A percentile compares a stretch with the other conserved stretches of the same genome.
These are phyloP conservation scores for Hippocampus zosterae DNA, from an alignment of 2,113 vertebrate genomes.

Conservation along the genomic window DNA sequence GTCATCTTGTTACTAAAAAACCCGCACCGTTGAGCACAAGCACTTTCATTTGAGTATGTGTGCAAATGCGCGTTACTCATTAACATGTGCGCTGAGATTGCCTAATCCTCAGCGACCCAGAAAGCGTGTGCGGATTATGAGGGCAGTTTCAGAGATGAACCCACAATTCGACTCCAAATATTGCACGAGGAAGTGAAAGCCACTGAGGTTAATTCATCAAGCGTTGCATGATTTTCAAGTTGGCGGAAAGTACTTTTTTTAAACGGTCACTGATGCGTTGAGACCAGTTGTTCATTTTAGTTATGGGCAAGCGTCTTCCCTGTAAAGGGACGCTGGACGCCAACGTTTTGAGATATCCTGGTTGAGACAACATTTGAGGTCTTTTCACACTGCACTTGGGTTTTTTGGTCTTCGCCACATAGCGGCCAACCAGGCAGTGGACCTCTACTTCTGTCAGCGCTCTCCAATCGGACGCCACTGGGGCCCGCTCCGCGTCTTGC, in stretches of 20 bases:
- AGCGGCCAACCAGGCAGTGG: no score
- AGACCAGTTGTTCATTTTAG: background rate
- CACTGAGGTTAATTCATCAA: background rate
- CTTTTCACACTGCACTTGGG: no score
- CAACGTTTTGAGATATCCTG: background rate
- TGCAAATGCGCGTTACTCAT: conserved; percentile 6
- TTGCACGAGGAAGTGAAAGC: background rate
- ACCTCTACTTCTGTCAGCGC: no score
- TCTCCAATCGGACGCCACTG: no score
- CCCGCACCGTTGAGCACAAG: conserved; percentile 7
- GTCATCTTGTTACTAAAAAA: background rate
- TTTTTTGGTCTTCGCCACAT: no score
- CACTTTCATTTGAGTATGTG: background rate
- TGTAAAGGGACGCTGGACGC: background rate
- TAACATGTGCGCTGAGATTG: conserved; percentile 21
- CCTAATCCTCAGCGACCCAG: conserved; percentile 19
- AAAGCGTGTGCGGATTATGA: conserved; percentile 17
- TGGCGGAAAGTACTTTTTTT: background rate
- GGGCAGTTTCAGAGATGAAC: conserved; percentile 4
- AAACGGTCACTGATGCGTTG: background rate
- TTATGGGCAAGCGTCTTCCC: no score
- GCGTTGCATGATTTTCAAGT: background rate
- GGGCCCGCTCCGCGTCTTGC: no score
- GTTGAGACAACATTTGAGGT: background rate
- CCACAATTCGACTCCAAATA: background rate